phyloP scores from a whole-genome alignment of 2,113 vertebrate genomes.

The Raja brachyura region DNA sequence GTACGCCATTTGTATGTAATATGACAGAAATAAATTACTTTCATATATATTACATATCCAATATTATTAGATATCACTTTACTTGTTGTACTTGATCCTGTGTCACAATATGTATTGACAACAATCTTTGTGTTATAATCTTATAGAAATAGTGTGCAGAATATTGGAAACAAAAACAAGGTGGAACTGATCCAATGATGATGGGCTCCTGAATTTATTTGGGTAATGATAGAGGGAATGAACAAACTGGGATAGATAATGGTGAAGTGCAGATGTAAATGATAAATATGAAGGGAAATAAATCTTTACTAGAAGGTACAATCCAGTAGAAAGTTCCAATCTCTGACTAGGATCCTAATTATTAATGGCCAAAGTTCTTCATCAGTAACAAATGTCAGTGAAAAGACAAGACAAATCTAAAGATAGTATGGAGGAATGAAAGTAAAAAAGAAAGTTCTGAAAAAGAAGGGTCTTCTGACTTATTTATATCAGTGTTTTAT shows the following conservation, averaged over 20 bases:
- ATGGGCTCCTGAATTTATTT: not conserved
- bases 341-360: not conserved
- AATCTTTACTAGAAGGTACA: not conserved
- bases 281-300: not conserved
- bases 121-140: not conserved
- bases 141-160: not conserved
- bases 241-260: not conserved
- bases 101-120: not conserved
- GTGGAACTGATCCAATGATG: not conserved
- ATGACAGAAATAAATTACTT: not conserved
- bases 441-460: not conserved
- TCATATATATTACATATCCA: not conserved
- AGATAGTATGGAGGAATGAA: not conserved
- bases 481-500: not conserved
- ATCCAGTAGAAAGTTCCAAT: not conserved
- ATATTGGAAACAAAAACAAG: not conserved
- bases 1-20: not conserved
- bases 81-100: not conserved
- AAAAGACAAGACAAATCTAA: not conserved
- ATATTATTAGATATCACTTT: not conserved
- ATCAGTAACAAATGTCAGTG: not conserved
- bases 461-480: not conserved
- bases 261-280: not conserved
- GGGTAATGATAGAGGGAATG: not conserved
- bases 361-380: not conserved